Evolutionary conservation across 2,113 vertebrate genomes (phyloP).

Genomic region (Ameiurus melas): DNA sequence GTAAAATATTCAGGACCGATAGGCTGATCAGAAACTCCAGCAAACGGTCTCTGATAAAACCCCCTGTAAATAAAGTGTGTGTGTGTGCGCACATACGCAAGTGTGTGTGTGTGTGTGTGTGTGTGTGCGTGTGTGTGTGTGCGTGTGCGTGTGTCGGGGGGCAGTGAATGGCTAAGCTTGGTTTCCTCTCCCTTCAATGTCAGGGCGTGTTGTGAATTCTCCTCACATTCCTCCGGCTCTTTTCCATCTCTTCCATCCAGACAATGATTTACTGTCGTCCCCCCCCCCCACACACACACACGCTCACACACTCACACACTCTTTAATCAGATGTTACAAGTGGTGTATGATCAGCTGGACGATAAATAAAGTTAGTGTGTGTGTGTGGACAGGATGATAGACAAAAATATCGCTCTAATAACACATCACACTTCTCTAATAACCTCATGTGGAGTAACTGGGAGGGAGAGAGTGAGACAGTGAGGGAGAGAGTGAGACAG

Average conservation of each 20-base stretch:
- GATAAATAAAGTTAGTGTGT: slow-evolving; percentile 26
- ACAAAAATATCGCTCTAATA: slow-evolving; percentile 1
- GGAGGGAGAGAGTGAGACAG: background rate
- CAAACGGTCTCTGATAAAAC: no score
- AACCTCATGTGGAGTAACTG: background rate
- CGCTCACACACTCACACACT: slow-evolving; percentile 2
- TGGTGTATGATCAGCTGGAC: slow-evolving; percentile 41
- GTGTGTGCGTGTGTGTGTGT: no score
- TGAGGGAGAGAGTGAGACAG: background rate
- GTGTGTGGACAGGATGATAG: background rate
- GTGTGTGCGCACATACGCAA: no score
- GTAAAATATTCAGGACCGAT: no score
- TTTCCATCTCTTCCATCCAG: slow-evolving; percentile 42
- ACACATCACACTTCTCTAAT: slow-evolving; percentile 17
- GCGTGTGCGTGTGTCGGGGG: no score
- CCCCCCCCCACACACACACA: background rate
- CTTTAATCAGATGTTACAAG: slow-evolving; percentile 50
- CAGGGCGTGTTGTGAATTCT: slow-evolving; percentile 36
- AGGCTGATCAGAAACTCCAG: no score
- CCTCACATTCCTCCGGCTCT: slow-evolving; percentile 36
- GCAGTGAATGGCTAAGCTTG: background rate
- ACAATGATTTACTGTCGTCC: slow-evolving; percentile 50
- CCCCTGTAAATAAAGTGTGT: no score
- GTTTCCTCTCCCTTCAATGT: slow-evolving; percentile 51
- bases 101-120: background rate